These are phyloP conservation scores for Leucoraja ocellata DNA, from an alignment of 2,797 vertebrate species.

Conservation along the genomic window DNA sequence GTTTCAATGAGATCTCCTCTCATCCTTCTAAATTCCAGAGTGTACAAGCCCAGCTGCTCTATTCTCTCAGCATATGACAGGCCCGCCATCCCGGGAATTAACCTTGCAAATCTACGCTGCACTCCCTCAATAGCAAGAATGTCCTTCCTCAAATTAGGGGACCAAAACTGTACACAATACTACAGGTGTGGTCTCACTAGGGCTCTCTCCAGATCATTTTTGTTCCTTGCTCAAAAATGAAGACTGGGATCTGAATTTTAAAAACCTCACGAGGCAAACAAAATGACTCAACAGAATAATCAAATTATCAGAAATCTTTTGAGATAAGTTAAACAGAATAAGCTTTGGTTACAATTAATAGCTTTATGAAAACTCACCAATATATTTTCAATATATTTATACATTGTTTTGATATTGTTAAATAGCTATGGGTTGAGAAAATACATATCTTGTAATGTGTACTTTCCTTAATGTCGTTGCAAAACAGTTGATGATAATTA, in stretches of 20 bases:
- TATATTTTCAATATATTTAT: not conserved
- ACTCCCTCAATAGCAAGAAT: too few relatives aligned
- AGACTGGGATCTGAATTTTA: not conserved
- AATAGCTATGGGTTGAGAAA: not conserved
- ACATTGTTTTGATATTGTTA: not conserved
- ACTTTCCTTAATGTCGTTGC: not conserved
- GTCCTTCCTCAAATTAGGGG: too few relatives aligned
- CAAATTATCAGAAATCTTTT: not conserved
- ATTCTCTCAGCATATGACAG: too few relatives aligned
- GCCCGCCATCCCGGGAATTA: too few relatives aligned
- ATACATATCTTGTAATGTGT: not conserved
- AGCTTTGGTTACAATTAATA: constrained; percentile 7
- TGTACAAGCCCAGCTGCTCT: too few relatives aligned
- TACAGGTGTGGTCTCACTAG: too few relatives aligned
- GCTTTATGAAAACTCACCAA: not conserved
- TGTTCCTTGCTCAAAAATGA: not conserved
- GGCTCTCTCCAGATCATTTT: not conserved
- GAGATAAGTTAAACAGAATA: not conserved
- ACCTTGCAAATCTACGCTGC: too few relatives aligned
- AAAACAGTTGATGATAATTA: not conserved
- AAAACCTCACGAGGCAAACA: not conserved
- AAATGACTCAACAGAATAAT: not conserved
- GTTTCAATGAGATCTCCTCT: too few relatives aligned
- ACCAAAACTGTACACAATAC: too few relatives aligned
- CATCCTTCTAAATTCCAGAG: too few relatives aligned